A percentile compares a stretch with the other conserved stretches of the same genome.
phyloP scores from a whole-genome alignment of 2,113 vertebrate genomes.

The Zootoca vivipara region DNA sequence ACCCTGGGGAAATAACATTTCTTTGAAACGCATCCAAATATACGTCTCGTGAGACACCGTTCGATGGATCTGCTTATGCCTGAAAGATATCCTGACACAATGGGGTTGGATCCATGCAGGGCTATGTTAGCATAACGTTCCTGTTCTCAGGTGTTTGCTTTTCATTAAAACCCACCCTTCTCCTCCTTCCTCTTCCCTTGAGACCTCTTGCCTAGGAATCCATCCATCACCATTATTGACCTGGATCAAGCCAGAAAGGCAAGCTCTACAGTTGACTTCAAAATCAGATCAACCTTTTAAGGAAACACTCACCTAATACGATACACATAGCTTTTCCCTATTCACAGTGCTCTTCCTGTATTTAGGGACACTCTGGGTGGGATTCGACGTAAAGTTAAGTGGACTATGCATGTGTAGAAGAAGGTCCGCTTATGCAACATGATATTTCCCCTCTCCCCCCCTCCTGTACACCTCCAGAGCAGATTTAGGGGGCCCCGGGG shows the following conservation, averaged over 20 bases:
- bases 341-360: too few species aligned
- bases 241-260: not conserved
- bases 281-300: not conserved
- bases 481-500: too few species aligned
- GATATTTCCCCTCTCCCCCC: too few species aligned
- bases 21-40: not conserved
- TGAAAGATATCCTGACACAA: not conserved
- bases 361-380: too few species aligned
- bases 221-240: not conserved
- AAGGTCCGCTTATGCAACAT: too few species aligned
- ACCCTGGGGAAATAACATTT: conserved; percentile 9
- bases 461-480: too few species aligned
- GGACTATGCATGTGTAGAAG: too few species aligned
- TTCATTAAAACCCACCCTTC: not conserved
- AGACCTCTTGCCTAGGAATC: rapidly evolving
- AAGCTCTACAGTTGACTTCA: not conserved
- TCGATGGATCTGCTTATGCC: not conserved
- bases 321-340: not conserved
- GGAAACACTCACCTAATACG: not conserved
- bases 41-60: not conserved
- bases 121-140: not conserved
- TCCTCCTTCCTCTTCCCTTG: not conserved
- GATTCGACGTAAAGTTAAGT: too few species aligned
- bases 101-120: not conserved
- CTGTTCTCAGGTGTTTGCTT: not conserved